A percentile compares a stretch with the other conserved stretches of the same genome.
Conservation (phyloP, 2,113 vertebrate genomes). For the Zosterops lateralis region DNA sequence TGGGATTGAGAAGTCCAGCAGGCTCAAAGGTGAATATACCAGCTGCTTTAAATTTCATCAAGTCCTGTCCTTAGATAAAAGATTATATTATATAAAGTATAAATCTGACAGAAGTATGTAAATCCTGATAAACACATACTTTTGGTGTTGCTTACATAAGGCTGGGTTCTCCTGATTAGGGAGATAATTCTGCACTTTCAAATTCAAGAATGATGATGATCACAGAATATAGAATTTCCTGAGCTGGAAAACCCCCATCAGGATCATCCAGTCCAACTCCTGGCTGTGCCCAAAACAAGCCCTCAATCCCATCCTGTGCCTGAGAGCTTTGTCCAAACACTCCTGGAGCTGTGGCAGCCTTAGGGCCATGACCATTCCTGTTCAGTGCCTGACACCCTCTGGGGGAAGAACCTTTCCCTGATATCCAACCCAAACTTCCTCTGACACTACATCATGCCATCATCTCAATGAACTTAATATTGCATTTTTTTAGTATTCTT, state of each 20-base stretch:
- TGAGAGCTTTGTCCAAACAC: rapidly evolving
- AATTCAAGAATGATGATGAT: neutral
- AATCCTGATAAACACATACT: neutral
- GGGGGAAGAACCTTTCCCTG: neutral
- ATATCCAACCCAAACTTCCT: rapidly evolving
- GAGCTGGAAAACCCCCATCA: neutral
- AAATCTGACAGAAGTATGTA: neutral
- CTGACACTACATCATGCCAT: too few species aligned
- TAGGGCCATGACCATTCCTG: neutral
- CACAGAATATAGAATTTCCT: neutral
- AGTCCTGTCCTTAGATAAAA: neutral
- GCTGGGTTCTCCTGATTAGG: neutral
- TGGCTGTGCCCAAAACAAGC: neutral
- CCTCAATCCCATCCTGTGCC: neutral
- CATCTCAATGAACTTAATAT: neutral
- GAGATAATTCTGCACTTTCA: neutral
- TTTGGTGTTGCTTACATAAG: neutral
- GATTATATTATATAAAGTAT: neutral
- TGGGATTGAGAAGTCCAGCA: neutral
- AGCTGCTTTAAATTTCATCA: neutral
- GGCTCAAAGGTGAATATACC: neutral
- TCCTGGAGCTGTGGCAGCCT: neutral
- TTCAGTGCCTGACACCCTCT: neutral
- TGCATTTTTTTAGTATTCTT: neutral
- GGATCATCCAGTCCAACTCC: rapidly evolving